Conservation (phyloP, 2,113 vertebrate genomes). For the Rutilus rutilus region DNA sequence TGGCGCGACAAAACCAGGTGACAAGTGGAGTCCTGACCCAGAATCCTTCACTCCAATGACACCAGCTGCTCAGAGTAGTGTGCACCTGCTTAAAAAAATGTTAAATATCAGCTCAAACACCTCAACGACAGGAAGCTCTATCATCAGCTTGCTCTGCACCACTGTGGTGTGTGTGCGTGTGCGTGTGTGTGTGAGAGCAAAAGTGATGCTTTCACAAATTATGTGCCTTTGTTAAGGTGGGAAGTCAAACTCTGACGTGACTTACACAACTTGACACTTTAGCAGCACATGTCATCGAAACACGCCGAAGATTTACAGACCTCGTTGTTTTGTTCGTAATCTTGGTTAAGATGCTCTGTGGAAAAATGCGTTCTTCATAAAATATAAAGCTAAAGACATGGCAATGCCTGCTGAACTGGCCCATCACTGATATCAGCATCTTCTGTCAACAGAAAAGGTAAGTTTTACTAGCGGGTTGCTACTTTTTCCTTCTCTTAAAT, state of each 20-base stretch:
- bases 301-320: neutral
- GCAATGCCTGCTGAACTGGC: neutral
- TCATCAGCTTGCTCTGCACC: constrained; percentile 59
- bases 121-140: constrained; percentile 79
- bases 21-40: constrained; percentile 68
- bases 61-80: constrained; percentile 66
- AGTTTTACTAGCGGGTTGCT: neutral
- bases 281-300: neutral
- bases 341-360: neutral
- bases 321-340: neutral
- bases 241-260: constrained; percentile 37
- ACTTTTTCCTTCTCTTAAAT: neutral
- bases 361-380: constrained; percentile 12
- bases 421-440: constrained; percentile 10
- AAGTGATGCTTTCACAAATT: constrained; percentile 18
- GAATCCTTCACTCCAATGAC: constrained; percentile 59
- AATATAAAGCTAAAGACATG: neutral
- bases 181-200: neutral
- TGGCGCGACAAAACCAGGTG: constrained; percentile 30
- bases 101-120: constrained; percentile 68
- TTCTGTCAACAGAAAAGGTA: constrained; percentile 28
- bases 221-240: constrained; percentile 18
- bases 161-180: constrained; percentile 32
- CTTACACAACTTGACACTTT: neutral
- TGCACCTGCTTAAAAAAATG: constrained; percentile 70